These are phyloP conservation scores for Cosmia pyralina DNA, from an alignment of 2,888 invertebrate genomes.

Conservation along the genomic window DNA sequence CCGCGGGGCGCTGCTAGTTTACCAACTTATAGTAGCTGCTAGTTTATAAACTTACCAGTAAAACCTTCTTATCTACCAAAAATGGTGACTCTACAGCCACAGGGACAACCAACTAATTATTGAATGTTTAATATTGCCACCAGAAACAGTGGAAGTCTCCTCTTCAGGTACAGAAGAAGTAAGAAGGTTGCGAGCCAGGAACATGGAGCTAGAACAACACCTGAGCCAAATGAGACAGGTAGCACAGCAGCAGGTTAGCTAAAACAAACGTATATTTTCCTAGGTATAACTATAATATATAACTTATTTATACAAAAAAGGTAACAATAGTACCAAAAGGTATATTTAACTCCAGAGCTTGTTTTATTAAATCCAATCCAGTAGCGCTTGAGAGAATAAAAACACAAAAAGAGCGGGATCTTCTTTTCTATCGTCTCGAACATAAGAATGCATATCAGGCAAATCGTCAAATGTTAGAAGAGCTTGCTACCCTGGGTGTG, in stretches of 20 bases:
- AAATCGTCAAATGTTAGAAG: no score
- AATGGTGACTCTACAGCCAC: no score
- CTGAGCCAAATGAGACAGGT: constrained; percentile 89
- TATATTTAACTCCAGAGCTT: background rate
- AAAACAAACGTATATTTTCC: background rate
- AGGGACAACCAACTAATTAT: background rate
- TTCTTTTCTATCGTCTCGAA: background rate
- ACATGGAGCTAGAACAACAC: constrained; percentile 92
- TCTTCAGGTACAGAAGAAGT: constrained; percentile 93
- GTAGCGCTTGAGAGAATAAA: background rate
- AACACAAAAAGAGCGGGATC: background rate
- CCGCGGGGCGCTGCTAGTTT: no score
- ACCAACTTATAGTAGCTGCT: no score
- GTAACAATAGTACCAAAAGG: background rate
- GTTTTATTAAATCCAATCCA: background rate
- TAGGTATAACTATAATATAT: no score
- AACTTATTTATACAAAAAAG: background rate
- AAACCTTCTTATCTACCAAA: no score
- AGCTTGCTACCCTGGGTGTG: background rate
- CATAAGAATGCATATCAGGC: no score
- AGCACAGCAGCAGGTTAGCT: constrained; percentile 27
- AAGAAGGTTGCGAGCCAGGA: constrained; percentile 92
- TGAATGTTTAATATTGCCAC: background rate
- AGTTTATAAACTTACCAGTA: no score
- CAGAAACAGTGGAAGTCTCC: constrained; percentile 95